Base-by-base conservation (phyloP, 2,888 invertebrate species). In the Parnassius apollo region DNA sequence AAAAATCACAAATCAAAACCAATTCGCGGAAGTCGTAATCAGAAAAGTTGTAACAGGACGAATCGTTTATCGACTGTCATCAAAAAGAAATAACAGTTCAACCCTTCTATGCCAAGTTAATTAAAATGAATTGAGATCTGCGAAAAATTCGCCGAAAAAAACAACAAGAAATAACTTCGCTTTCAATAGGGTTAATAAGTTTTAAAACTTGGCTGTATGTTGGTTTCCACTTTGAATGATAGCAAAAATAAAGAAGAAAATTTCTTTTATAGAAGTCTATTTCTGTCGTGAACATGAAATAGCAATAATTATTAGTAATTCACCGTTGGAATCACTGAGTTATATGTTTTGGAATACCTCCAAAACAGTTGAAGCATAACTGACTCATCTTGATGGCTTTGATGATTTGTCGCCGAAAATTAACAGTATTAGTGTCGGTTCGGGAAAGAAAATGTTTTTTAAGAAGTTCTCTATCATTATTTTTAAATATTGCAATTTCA, bases 51-150 rank as follows among this genome's bases (percentile, higher is more conserved):
- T 77, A 76, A 76, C 69, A 75, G 72, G 75, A 74, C 75, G 80
- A 86, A 86, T 84, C 88, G 85, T 86, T 88, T 85, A 91, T 90
- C 85, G 88, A 82, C 80, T 86, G 86, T 86, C 88, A 86, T 90
- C 85, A 87, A 88, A 88, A 86, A 85, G 84, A 81, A 87, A 88
- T 87, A 85, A 88, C 81, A 81, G 77, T 77, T 77, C 75, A 75
- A 77, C 78, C 85, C 86, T 87, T 87, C 84, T 86, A 78, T 72
- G 69, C 68, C 69, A 83, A 89, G 84, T 88, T 84, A 89, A 89
- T 91, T 89, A 88, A 86, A 86, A 84, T 78, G 71, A 75, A 75
- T 75, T 71, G 71, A 71, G 71, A 74, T 71, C 60, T 66, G 61
- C 62, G 74, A 72, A 76, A 75, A 62, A 72, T 71, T 55, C 45